Conservation (phyloP, 2,888 invertebrate genomes). For the Drosophila monieri region DNA sequence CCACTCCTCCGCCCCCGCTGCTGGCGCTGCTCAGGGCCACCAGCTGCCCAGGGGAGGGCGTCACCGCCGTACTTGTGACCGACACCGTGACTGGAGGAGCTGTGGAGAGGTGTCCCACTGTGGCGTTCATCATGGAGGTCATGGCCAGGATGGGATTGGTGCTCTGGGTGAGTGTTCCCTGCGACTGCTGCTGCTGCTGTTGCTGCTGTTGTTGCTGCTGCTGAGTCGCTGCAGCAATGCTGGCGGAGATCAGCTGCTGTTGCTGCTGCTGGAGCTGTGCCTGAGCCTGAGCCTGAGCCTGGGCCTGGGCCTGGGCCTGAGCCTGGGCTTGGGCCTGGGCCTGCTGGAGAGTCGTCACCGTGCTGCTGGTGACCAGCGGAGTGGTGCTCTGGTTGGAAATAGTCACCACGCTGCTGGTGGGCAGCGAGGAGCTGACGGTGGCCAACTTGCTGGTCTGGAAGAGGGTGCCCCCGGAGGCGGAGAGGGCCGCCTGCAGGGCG, state of each 20-base stretch:
- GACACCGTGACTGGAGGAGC: constrained; percentile 48
- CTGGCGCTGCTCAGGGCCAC: constrained; percentile 55
- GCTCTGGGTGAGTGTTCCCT: constrained; percentile 77
- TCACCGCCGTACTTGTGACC: constrained; percentile 45
- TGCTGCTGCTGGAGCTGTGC: constrained; percentile 57
- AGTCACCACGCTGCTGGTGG: constrained; percentile 82
- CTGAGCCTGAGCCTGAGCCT: constrained; percentile 57
- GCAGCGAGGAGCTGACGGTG: constrained; percentile 64
- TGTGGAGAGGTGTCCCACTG: constrained; percentile 50
- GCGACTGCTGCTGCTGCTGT: constrained; percentile 78
- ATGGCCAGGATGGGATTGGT: constrained; percentile 84
- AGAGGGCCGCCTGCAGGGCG: constrained; percentile 84
- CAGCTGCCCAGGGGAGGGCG: constrained; percentile 51
- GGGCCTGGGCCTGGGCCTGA: constrained; percentile 57
- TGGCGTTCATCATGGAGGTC: constrained; percentile 82
- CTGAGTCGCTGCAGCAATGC: constrained; percentile 52
- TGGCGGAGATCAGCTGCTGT: constrained; percentile 59
- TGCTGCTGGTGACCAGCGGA: constrained; percentile 81
- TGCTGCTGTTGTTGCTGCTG: constrained; percentile 84
- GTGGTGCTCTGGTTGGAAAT: constrained; percentile 79
- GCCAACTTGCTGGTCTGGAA: constrained; percentile 81
- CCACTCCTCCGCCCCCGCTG: background rate
- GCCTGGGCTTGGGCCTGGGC: constrained; percentile 67
- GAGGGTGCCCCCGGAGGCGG: constrained; percentile 81
- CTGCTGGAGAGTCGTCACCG: constrained; percentile 72